Percentiles rank a stretch among this genome's conserved stretches.
These are phyloP conservation scores for Pluvianellus socialis DNA, from an alignment of 2,113 vertebrate genomes.

Conservation along the genomic window DNA sequence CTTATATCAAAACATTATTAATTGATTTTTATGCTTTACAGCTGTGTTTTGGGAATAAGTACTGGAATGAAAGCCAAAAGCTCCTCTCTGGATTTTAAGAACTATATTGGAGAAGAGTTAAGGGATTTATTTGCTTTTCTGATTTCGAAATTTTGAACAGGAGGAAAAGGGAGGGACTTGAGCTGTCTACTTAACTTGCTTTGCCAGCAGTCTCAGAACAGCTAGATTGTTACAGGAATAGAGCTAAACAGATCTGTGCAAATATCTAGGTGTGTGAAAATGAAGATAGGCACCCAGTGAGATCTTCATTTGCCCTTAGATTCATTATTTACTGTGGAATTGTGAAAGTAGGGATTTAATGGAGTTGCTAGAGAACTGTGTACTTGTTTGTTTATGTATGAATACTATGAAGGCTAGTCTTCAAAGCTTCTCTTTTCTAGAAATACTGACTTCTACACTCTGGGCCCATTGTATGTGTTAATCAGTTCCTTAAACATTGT, in stretches of 20 bases:
- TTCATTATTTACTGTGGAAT: background rate
- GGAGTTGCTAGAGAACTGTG: background rate
- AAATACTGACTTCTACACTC: background rate
- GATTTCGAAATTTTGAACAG: background rate
- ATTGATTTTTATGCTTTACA: slow-evolving; percentile 54
- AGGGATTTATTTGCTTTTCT: background rate
- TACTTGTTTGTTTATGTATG: background rate
- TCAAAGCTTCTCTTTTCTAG: background rate
- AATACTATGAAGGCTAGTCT: background rate
- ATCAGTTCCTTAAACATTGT: background rate
- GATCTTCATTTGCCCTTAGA: background rate
- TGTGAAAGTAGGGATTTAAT: background rate
- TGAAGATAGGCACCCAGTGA: background rate
- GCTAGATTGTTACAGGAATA: background rate
- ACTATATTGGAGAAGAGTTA: background rate
- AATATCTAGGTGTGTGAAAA: background rate
- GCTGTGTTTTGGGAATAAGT: slow-evolving; percentile 32
- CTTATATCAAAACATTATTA: slow-evolving; percentile 40
- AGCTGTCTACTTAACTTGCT: background rate
- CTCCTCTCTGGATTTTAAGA: background rate
- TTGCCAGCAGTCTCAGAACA: background rate
- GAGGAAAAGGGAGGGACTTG: background rate
- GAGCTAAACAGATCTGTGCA: background rate
- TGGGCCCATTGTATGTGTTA: background rate
- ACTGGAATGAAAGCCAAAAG: slow-evolving; percentile 12